Evolutionary conservation across 2,797 vertebrate species (phyloP).

Genomic region (Arctocebus calabarensis): DNA sequence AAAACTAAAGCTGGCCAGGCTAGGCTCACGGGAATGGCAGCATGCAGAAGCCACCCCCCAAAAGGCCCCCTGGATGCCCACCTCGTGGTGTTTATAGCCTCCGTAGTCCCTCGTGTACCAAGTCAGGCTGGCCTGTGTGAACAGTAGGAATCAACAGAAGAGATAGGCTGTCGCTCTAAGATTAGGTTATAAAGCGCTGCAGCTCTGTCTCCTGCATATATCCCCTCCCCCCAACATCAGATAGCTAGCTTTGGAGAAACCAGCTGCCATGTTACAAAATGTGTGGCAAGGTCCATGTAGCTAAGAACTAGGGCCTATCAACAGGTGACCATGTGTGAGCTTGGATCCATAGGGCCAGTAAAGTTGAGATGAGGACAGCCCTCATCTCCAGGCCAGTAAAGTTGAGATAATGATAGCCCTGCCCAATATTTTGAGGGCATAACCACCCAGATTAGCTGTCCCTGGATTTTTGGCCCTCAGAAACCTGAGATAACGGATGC

Average conservation of each 20-base stretch:
- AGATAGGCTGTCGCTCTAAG: neutral
- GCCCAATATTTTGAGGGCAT: neutral
- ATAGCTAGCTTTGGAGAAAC: neutral
- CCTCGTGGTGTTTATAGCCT: rapidly evolving
- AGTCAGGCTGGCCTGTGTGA: neutral
- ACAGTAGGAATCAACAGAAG: neutral
- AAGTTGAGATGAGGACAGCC: neutral
- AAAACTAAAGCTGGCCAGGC: neutral
- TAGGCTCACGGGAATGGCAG: neutral
- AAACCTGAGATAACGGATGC: neutral
- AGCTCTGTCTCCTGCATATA: neutral
- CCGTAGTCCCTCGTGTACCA: neutral
- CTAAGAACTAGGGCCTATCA: neutral
- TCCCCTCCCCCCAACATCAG: rapidly evolving
- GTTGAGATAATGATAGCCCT: neutral
- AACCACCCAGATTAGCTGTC: neutral
- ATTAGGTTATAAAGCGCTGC: neutral
- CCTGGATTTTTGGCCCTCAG: neutral
- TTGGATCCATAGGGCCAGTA: neutral
- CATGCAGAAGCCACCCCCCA: neutral
- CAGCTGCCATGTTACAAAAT: neutral
- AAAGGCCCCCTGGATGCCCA: rapidly evolving
- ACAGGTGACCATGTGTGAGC: neutral
- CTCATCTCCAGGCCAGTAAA: neutral
- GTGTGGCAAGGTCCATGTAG: too few relatives aligned